Conservation (phyloP, 2,797 vertebrate species). For the Darevskia mixta region DNA sequence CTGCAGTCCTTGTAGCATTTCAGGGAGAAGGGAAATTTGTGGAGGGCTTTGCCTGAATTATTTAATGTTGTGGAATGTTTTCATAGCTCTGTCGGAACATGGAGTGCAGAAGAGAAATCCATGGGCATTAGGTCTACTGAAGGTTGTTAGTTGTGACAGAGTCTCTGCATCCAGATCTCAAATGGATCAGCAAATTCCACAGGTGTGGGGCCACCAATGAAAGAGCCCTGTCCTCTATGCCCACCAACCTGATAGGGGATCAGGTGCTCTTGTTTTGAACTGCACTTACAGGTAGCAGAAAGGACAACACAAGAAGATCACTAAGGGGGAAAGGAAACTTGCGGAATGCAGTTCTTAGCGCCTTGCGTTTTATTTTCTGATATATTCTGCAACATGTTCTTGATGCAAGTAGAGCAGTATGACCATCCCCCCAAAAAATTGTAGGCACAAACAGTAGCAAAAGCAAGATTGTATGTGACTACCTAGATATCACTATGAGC, state of each 20-base stretch:
- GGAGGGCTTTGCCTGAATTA: not conserved
- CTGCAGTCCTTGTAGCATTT: not conserved
- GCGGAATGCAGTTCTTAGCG: not conserved
- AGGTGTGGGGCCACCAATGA: no score
- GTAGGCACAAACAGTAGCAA: no score
- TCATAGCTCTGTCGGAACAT: not conserved
- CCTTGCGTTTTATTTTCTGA: no score
- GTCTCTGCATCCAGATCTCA: not conserved
- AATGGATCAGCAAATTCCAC: no score
- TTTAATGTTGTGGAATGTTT: no score
- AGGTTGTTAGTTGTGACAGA: not conserved
- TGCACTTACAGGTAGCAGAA: not conserved
- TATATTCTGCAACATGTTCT: no score
- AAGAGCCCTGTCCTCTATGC: no score
- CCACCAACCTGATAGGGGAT: not conserved
- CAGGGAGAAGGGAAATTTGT: not conserved
- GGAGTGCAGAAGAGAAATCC: not conserved
- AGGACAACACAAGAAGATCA: not conserved
- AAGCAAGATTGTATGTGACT: no score
- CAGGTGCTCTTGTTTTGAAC: not conserved
- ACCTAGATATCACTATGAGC: no score
- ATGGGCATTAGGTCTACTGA: not conserved
- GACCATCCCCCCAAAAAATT: no score
- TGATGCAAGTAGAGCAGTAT: no score
- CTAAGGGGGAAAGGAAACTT: not conserved